Evolutionary conservation across 1,140 invertebrate species (phyloP), one percentile per base, ranked within the genome.

Genomic region (Spodoptera frugiperda): DNA sequence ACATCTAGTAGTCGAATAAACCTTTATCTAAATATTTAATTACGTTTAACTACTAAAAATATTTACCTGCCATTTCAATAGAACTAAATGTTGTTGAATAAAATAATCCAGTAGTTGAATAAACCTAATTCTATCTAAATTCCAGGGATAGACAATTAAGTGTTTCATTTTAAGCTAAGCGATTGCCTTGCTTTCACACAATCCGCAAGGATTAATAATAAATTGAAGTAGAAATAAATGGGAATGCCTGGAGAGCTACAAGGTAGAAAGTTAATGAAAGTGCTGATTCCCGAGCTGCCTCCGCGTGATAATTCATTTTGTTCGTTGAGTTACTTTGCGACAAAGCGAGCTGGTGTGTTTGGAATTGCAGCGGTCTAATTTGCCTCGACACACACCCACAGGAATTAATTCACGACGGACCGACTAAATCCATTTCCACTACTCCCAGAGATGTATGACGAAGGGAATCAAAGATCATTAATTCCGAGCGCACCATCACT

Each of bases 271-370:
- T 83, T 82, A 78, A 78, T 78, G 77, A 80, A 80, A 82, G 77
- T 80, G 81, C 78, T 80, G 77, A 78, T 81, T 54, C 57, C 30
- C 71, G 67, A 46, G 75, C 46, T 73, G 75, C 15, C 46, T 44
- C 63, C 21, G 71, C 79, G 78, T 72, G 78, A 75, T 82, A 81
- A 85, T 84, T 80, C 67, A 80, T 84, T 84, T 77, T 81, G 73
- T 67, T 65, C 61, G 19, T 76, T 57, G 51, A 48, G 71, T 78
- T 57, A 80, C 75, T 76, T 76, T 33, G 76, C 73, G 71, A 84
- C 79, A 83, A 85, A 82, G 79, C 63, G 54, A 25, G 65, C 72
- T 59, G 76, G 63, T 59, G 61, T 79, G 73, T 76, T 77, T 51
- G 55, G 72, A 79, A 76, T 79, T 54, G 78, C 72, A 67, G 39